phyloP scores from a whole-genome alignment of 2,888 invertebrate genomes.

The Acrobasis consociella region DNA sequence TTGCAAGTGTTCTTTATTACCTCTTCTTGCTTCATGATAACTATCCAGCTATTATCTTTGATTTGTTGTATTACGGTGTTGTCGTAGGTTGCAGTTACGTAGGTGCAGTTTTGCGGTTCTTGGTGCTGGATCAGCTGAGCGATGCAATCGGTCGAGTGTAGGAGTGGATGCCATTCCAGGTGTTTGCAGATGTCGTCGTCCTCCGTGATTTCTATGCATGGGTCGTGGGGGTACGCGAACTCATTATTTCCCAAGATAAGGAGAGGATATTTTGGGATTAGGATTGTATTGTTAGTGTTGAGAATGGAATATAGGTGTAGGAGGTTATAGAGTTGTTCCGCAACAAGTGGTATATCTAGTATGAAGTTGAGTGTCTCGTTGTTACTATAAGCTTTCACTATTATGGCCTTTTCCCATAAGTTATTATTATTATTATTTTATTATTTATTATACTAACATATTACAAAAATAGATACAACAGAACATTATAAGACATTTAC shows the following conservation, averaged over 20 bases:
- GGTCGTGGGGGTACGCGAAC: slow-evolving; percentile 38
- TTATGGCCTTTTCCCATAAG: slow-evolving; percentile 19
- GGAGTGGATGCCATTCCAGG: slow-evolving; percentile 34
- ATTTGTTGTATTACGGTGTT: slow-evolving; percentile 37
- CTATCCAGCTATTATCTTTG: slow-evolving; percentile 38
- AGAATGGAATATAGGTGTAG: slow-evolving; percentile 37
- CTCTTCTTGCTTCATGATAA: slow-evolving; percentile 36
- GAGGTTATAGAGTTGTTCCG: slow-evolving; percentile 31
- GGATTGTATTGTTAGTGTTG: slow-evolving; percentile 32
- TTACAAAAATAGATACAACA: no score
- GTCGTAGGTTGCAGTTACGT: slow-evolving; percentile 24
- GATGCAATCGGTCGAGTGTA: slow-evolving; percentile 34
- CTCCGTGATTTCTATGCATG: slow-evolving; percentile 31
- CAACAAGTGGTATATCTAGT: slow-evolving; percentile 35
- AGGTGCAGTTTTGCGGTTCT: slow-evolving; percentile 36
- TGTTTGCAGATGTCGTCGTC: slow-evolving; percentile 35
- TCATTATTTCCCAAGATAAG: slow-evolving; percentile 40
- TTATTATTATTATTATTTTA: no score
- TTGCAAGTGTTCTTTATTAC: slow-evolving; percentile 35
- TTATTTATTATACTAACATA: no score
- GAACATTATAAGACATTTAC: no score
- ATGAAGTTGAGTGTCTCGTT: slow-evolving; percentile 35
- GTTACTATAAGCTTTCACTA: slow-evolving; percentile 31
- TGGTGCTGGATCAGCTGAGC: slow-evolving; percentile 35
- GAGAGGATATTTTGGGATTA: slow-evolving; percentile 36